Evolutionary conservation across 1,140 invertebrate species (phyloP).

Genomic region (Bathynomus jamesi): DNA sequence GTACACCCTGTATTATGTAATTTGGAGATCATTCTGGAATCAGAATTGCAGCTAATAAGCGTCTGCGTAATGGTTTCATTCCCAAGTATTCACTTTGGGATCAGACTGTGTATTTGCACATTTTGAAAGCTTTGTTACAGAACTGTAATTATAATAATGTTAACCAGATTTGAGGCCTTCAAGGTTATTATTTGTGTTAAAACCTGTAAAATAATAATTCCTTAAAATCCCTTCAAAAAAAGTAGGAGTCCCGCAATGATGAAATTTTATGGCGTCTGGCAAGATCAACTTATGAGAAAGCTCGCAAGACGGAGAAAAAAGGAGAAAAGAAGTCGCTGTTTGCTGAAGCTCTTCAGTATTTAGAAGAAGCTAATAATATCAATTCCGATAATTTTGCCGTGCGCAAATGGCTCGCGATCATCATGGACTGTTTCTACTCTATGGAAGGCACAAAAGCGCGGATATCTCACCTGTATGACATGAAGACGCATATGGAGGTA

Average conservation of each 20-base stretch:
- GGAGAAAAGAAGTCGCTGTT: conserved; percentile 52
- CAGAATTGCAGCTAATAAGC: too few species aligned
- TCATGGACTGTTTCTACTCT: conserved; percentile 58
- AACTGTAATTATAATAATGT: too few species aligned
- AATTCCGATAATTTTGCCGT: conserved; percentile 59
- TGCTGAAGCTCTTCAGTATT: conserved; percentile 56
- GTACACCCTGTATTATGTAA: too few species aligned
- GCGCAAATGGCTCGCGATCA: conserved; percentile 77
- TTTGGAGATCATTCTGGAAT: too few species aligned
- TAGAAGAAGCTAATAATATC: conserved; percentile 50
- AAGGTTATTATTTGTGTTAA: too few species aligned
- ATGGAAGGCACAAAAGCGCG: conserved; percentile 30
- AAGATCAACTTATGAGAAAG: conserved; percentile 63
- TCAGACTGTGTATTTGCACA: too few species aligned
- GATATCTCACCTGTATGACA: conserved; percentile 26
- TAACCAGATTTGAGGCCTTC: too few species aligned
- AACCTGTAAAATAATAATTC: too few species aligned
- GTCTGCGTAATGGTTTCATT: too few species aligned
- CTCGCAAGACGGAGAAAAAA: conserved; percentile 52
- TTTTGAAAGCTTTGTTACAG: too few species aligned
- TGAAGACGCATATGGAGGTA: conserved; percentile 36
- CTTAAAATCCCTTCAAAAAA: too few species aligned
- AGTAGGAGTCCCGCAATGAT: conserved; percentile 55
- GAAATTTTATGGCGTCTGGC: conserved; percentile 67
- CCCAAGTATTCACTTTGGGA: too few species aligned